Evolutionary conservation across 2,113 vertebrate genomes (phyloP), one percentile per base, ranked within the genome.

Genomic region (Pionites leucogaster): DNA sequence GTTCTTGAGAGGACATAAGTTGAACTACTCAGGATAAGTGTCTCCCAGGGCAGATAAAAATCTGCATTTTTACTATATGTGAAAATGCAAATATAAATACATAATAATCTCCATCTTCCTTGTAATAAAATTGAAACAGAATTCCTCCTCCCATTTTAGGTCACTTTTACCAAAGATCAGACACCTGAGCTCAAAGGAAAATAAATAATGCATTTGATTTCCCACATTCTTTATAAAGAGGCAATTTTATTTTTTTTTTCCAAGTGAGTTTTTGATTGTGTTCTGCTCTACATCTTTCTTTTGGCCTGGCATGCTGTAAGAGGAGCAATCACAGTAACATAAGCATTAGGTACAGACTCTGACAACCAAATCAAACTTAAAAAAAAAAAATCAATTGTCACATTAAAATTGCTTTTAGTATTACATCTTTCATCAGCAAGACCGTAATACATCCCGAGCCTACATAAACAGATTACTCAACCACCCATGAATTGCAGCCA

Each of bases 361-460:
- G 90, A 93, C 91, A 96, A 93, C 55, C 64, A 93, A 80, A 96
- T 91, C 70, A 86, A 93, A 81, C 84, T 69, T 4, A 2, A 28
- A 60, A 52, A 76, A 71, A 37, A 70, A 47, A 37, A 93, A 83
- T 67, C 77, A 93, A 69, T 47, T 87, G 89, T 87, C 93, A 94
- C 83, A 68, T 92, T 96, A 92, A 94, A 95, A 96, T 93, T 94
- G 76, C 82, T 94, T 94, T 94, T 74, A 72, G 72, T 92, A 82
- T 81, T 90, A 84, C 49, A 90, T 60, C 82, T 92, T 96, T 94
- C 81, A 83, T 84, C 88, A 88, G 88, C 65, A 88, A 52, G 77
- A 90, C 6, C 22, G 71, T 37, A 94, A 95, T 65, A 81, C 23
- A 55, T 82, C 81, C 71, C 68, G 81, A 93, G 86, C 70, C 83